phyloP scores from a whole-genome alignment of 2,888 invertebrate species.

The Agapetus fuscipes region DNA sequence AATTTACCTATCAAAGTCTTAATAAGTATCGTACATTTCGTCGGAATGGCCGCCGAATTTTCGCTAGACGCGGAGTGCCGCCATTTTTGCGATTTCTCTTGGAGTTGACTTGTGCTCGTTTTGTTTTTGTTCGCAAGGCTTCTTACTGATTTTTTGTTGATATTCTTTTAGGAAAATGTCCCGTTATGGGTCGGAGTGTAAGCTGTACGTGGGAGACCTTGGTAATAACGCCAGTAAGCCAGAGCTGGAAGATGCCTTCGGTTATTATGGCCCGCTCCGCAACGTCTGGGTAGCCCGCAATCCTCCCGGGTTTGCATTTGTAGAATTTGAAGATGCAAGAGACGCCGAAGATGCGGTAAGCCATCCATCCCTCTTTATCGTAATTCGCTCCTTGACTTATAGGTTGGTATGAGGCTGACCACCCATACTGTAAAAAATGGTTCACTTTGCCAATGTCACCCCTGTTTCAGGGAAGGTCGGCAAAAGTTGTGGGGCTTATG shows the following conservation, averaged over 20 bases:
- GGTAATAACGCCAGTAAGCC: constrained; percentile 87
- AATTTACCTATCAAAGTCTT: no score
- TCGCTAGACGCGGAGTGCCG: neutral
- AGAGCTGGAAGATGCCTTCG: constrained; percentile 87
- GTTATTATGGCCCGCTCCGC: constrained; percentile 81
- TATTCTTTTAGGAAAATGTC: constrained; percentile 46
- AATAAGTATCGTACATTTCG: neutral
- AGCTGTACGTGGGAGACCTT: constrained; percentile 93
- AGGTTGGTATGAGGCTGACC: no score
- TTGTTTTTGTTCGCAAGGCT: no score
- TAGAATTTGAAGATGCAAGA: constrained; percentile 85
- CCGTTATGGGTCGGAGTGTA: constrained; percentile 77
- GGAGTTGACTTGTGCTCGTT: neutral
- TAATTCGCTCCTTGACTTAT: no score
- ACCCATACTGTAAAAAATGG: no score
- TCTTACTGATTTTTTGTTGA: no score
- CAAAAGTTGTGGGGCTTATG: no score
- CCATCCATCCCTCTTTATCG: no score
- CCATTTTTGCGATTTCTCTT: constrained; percentile 3
- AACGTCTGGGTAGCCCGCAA: constrained; percentile 98
- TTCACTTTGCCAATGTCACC: no score
- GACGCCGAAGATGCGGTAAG: constrained; percentile 89
- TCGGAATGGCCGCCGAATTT: neutral
- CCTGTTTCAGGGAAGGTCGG: no score
- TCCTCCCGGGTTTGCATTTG: constrained; percentile 92